Evolutionary conservation across 2,797 vertebrate species (phyloP).

Genomic region (Eupleurogrammus muticus): DNA sequence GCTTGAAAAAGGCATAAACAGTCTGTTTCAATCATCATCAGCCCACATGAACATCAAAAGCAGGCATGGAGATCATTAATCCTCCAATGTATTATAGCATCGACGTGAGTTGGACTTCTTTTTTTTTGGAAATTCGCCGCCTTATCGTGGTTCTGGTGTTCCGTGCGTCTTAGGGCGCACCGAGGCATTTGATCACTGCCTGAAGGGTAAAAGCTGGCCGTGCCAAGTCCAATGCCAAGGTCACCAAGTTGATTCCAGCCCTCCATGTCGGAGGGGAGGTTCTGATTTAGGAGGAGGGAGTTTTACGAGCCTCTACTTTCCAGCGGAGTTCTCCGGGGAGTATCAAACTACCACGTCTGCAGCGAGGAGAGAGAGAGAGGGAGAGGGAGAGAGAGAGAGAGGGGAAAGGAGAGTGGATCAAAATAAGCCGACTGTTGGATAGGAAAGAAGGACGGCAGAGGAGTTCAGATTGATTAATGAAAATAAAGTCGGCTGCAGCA

Average conservation of each 20-base stretch:
- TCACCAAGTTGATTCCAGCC: constrained; percentile 68
- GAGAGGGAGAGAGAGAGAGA: constrained; percentile 34
- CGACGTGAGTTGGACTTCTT: too few species aligned
- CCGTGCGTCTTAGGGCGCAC: neutral
- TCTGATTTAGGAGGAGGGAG: constrained; percentile 57
- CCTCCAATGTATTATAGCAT: too few species aligned
- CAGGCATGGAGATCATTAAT: too few species aligned
- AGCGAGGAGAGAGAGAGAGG: constrained; percentile 59
- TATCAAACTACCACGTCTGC: constrained; percentile 83
- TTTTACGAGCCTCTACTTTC: constrained; percentile 62
- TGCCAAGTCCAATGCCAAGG: constrained; percentile 56
- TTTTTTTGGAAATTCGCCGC: neutral
- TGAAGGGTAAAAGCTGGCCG: neutral
- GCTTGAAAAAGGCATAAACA: neutral
- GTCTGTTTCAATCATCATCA: neutral
- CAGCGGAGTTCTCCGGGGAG: constrained; percentile 65
- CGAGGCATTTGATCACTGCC: constrained; percentile 4
- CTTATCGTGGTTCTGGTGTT: neutral
- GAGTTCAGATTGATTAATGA: constrained; percentile 40
- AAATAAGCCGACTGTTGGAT: constrained; percentile 48
- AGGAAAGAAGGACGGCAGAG: constrained; percentile 47
- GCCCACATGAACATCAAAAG: too few species aligned
- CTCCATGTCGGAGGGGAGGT: constrained; percentile 65
- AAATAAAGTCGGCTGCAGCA: constrained; percentile 58
- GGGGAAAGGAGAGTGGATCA: constrained; percentile 53